These are phyloP conservation scores for Eueides isabella DNA, from an alignment of 1,140 invertebrate species.

Conservation along the genomic window DNA sequence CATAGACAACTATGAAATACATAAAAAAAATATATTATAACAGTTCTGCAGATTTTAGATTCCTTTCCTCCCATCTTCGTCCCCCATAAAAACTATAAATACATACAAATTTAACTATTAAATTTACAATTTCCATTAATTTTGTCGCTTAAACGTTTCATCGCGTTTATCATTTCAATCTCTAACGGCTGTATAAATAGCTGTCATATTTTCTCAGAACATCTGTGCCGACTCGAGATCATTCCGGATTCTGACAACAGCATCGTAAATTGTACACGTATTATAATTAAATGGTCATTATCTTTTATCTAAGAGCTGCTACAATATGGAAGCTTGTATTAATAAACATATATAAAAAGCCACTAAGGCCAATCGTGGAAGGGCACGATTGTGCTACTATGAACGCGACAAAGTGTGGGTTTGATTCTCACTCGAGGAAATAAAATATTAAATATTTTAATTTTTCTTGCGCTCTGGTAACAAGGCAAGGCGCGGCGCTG, in stretches of 20 bases:
- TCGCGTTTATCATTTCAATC: slow-evolving; percentile 7
- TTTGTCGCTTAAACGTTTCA: background rate
- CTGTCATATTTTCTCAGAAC: slow-evolving; percentile 12
- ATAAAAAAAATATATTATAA: too few species aligned
- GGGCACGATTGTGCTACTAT: too few species aligned
- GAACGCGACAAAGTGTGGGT: too few species aligned
- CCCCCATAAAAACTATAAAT: background rate
- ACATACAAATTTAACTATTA: background rate
- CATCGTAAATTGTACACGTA: background rate
- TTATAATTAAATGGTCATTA: slow-evolving; percentile 7
- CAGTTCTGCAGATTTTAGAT: too few species aligned
- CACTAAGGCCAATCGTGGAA: too few species aligned
- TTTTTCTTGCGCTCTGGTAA: too few species aligned
- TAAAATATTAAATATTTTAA: too few species aligned
- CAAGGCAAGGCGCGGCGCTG: too few species aligned
- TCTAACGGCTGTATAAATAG: slow-evolving; percentile 10
- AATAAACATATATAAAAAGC: too few species aligned
- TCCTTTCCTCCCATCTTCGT: too few species aligned
- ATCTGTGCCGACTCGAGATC: slow-evolving; percentile 12
- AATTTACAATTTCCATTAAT: slow-evolving; percentile 10
- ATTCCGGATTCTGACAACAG: slow-evolving; percentile 7
- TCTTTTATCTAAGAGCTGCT: background rate
- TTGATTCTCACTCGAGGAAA: too few species aligned
- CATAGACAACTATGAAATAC: too few species aligned
- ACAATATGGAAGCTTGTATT: background rate